phyloP scores from a whole-genome alignment of 2,113 vertebrate species.

The Eurypyga helias region DNA sequence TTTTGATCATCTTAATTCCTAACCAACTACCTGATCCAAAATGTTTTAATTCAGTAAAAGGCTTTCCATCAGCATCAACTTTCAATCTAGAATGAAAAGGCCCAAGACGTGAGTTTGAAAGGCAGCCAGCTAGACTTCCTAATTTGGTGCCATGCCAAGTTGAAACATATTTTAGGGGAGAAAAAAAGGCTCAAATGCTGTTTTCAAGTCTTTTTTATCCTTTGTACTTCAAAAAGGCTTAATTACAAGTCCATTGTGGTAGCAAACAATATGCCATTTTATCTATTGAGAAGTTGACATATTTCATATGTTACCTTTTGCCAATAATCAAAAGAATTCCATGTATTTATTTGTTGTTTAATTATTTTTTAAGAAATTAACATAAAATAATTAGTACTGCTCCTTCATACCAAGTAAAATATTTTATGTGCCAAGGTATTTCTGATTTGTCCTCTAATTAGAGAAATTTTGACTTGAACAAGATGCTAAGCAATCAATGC shows the following conservation, averaged over 20 bases:
- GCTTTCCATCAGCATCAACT: background rate
- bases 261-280: background rate
- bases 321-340: background rate
- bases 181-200: background rate
- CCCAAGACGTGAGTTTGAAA: conserved; percentile 7
- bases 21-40: background rate
- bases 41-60: background rate
- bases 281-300: background rate
- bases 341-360: background rate
- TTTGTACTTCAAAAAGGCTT: background rate
- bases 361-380: background rate
- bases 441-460: background rate
- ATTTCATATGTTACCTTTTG: background rate
- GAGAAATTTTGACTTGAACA: background rate
- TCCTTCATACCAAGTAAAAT: background rate
- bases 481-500: background rate
- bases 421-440: background rate
- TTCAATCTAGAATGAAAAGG: background rate
- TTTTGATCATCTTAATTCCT: background rate
- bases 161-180: background rate
- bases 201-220: background rate
- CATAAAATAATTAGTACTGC: background rate
- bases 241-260: background rate
- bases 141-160: conserved; percentile 13
- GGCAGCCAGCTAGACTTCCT: background rate